Conservation (phyloP, 2,113 vertebrate species). For the Speoplatyrhinus poulsoni region DNA sequence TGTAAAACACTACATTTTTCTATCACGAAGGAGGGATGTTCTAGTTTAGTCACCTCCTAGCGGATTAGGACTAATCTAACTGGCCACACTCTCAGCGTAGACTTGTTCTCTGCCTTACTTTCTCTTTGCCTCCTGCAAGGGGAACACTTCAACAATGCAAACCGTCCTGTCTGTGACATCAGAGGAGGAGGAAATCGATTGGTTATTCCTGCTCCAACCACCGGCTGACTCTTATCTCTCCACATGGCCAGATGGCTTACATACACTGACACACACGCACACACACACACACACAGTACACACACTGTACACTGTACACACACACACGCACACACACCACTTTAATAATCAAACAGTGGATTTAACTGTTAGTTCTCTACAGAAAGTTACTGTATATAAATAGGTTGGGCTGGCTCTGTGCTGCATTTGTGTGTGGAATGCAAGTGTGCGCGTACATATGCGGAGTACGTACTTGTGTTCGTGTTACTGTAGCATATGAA, state of each 20-base stretch:
- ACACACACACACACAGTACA: constrained; percentile 19
- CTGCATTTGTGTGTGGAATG: neutral
- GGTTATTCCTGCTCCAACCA: constrained; percentile 21
- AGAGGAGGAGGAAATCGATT: neutral
- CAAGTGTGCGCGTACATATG: neutral
- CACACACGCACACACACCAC: constrained; percentile 17
- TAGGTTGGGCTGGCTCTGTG: neutral
- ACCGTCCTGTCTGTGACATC: constrained; percentile 36
- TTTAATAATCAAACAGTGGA: constrained; percentile 40
- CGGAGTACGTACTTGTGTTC: neutral
- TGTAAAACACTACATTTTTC: neutral
- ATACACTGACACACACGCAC: constrained; percentile 7
- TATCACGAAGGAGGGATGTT: neutral
- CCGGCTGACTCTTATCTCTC: constrained; percentile 54
- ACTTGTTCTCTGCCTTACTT: neutral
- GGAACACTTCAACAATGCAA: constrained; percentile 49
- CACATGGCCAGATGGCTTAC: constrained; percentile 48
- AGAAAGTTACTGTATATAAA: too few relatives aligned
- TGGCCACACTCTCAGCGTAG: neutral
- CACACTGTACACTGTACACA: neutral
- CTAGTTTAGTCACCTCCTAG: constrained; percentile 10
- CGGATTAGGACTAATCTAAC: neutral
- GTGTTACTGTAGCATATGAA: too few relatives aligned
- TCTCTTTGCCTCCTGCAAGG: constrained; percentile 6
- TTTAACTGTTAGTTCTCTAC: neutral